A percentile compares a stretch with the other conserved stretches of the same genome.
phyloP scores from a whole-genome alignment of 1,140 invertebrate genomes.

The Antheraea pernyi region DNA sequence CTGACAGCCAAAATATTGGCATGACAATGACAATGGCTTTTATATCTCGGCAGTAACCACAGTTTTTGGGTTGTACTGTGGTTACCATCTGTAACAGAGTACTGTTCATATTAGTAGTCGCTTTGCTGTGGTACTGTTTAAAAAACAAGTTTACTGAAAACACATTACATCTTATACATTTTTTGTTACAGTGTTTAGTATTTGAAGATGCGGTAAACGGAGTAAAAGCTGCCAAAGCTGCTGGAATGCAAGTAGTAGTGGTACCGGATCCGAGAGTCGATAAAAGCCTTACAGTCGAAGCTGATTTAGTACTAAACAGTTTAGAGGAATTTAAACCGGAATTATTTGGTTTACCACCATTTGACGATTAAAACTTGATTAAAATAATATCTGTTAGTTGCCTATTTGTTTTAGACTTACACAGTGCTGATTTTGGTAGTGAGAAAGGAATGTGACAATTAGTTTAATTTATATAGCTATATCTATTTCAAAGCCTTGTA shows the following conservation, averaged over 20 bases:
- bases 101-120: no score
- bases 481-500: no score
- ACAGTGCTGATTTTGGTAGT: no score
- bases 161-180: background rate
- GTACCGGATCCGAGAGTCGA: constrained; percentile 87
- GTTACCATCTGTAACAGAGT: no score
- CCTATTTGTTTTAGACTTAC: background rate
- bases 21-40: no score
- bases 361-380: constrained; percentile 47
- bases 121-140: no score
- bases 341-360: constrained; percentile 92
- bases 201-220: constrained; percentile 97
- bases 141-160: no score
- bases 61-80: no score
- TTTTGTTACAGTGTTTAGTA: constrained; percentile 87
- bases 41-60: no score
- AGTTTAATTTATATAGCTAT: no score
- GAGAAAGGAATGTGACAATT: no score
- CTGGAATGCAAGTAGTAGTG: constrained; percentile 94
- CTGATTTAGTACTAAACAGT: constrained; percentile 86
- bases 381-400: background rate
- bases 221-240: constrained; percentile 86
- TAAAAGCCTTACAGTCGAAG: constrained; percentile 79
- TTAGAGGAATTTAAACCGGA: constrained; percentile 92
- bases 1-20: no score